phyloP scores from a whole-genome alignment of 2,888 invertebrate species.

The Tipula lateralis region DNA sequence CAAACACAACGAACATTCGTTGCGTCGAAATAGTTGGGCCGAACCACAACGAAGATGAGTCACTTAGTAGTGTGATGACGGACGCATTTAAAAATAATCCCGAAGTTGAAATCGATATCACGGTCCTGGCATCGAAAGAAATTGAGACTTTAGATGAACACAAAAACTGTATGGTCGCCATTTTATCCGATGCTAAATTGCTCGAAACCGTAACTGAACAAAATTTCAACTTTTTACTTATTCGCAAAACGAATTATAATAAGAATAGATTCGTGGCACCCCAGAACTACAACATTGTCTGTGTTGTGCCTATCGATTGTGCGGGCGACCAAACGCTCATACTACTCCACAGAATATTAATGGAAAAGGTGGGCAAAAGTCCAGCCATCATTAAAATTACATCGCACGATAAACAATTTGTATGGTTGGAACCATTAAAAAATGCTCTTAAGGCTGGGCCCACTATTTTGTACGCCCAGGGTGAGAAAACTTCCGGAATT shows the following conservation, averaged over 20 bases:
- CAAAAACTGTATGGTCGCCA: conserved; percentile 43
- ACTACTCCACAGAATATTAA: conserved; percentile 42
- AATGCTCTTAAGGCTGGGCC: conserved; percentile 39
- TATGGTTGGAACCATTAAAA: conserved; percentile 44
- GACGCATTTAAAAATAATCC: conserved; percentile 64
- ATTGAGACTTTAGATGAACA: conserved; percentile 55
- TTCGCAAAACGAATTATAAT: conserved; percentile 56
- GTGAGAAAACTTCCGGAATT: conserved; percentile 69
- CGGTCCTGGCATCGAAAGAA: conserved; percentile 49
- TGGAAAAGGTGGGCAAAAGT: conserved; percentile 36
- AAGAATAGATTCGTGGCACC: conserved; percentile 43
- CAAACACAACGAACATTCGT: conserved; percentile 58
- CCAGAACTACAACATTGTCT: conserved; percentile 40
- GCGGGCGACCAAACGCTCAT: conserved; percentile 40
- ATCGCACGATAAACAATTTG: conserved; percentile 39
- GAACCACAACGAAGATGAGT: conserved; percentile 49
- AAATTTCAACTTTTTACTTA: conserved; percentile 49
- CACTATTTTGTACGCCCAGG: conserved; percentile 58
- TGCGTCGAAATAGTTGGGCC: conserved; percentile 53
- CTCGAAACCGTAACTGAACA: conserved; percentile 32
- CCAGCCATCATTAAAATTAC: conserved; percentile 41
- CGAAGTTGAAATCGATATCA: conserved; percentile 61
- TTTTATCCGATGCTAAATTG: conserved; percentile 34
- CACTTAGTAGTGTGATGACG: conserved; percentile 54
- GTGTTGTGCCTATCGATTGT: conserved; percentile 41